A percentile compares a stretch with the other conserved stretches of the same genome.
Evolutionary conservation across 2,888 invertebrate species (phyloP).

Genomic region (Alloplasta piceator): DNA sequence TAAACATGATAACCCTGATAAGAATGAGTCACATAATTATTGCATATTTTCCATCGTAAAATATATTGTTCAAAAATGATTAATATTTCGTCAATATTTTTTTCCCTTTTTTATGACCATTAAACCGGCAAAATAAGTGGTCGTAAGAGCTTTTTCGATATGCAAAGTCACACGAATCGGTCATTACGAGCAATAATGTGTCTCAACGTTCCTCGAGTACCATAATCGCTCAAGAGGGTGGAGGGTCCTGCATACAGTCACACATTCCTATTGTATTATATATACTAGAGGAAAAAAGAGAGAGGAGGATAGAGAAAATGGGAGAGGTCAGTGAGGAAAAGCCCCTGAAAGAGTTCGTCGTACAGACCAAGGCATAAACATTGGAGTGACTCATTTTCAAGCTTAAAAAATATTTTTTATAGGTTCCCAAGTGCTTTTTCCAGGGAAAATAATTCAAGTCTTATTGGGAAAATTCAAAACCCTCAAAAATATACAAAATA

Average conservation of each 20-base stretch:
- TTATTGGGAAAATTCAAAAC: too few relatives aligned
- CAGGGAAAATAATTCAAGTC: too few relatives aligned
- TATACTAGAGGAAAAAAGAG: not conserved
- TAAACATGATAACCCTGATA: not conserved
- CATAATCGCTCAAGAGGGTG: not conserved
- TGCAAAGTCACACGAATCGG: not conserved
- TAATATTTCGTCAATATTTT: too few relatives aligned
- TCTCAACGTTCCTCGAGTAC: not conserved
- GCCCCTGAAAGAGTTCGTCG: not conserved
- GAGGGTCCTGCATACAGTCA: not conserved
- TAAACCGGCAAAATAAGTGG: not conserved
- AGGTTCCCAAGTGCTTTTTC: too few relatives aligned
- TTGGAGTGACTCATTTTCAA: not conserved
- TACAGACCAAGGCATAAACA: not conserved
- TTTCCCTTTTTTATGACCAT: not conserved
- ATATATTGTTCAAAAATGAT: too few relatives aligned
- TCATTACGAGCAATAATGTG: slow-evolving; percentile 3
- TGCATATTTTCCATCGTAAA: too few relatives aligned
- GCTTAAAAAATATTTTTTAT: too few relatives aligned
- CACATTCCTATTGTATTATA: not conserved
- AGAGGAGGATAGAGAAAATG: not conserved
- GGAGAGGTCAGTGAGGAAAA: not conserved
- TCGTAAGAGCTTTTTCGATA: not conserved
- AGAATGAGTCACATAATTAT: too few relatives aligned
- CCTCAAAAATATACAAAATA: too few relatives aligned